These are phyloP conservation scores for Neodiprion fabricii DNA, from an alignment of 1,140 invertebrate species.

Conservation along the genomic window DNA sequence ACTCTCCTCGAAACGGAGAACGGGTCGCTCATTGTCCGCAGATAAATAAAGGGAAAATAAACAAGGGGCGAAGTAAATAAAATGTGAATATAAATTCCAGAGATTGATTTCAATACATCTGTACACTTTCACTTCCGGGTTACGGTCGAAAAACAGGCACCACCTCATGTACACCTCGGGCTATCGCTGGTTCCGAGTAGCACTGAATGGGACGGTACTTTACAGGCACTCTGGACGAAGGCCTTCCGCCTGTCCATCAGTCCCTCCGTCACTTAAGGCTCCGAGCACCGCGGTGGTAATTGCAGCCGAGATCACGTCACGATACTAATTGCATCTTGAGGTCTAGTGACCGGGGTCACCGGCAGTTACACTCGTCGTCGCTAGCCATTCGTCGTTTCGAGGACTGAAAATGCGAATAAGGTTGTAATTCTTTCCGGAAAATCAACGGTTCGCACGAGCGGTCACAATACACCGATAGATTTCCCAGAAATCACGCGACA, in stretches of 20 bases:
- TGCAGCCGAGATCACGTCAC: neutral
- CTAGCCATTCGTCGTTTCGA: neutral
- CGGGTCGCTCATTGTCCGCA: neutral
- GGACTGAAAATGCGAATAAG: neutral
- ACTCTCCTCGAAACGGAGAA: neutral
- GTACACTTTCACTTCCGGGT: slow-evolving; percentile 1
- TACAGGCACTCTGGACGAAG: neutral
- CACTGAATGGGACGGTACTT: neutral
- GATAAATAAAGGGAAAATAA: neutral
- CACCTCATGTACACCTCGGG: too few species aligned
- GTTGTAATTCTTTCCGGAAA: neutral
- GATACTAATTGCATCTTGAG: slow-evolving; percentile 5
- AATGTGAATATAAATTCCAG: neutral
- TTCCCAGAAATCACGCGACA: neutral
- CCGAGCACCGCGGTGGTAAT: neutral
- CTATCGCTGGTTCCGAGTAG: too few species aligned
- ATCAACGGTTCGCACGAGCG: neutral
- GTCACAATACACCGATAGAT: neutral
- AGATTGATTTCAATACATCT: neutral
- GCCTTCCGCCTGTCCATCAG: neutral
- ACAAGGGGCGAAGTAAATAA: neutral
- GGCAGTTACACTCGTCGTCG: neutral
- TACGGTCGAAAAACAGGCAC: too few species aligned
- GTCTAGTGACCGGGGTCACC: neutral
- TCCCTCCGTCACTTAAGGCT: neutral